Conservation (phyloP, 2,113 vertebrate genomes). For the Chloropsis hardwickii region DNA sequence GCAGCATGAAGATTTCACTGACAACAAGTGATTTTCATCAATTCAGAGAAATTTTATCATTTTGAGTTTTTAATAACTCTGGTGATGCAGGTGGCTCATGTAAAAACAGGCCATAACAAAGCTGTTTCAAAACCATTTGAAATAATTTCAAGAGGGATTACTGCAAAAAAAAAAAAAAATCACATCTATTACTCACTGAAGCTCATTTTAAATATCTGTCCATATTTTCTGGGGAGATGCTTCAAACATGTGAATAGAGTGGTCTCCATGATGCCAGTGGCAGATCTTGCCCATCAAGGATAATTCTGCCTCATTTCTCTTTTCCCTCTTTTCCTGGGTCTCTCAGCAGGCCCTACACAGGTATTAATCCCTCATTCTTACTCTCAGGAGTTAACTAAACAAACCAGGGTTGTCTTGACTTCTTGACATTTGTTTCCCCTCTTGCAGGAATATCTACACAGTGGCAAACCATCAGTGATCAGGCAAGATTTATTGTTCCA, state of each 20-base stretch:
- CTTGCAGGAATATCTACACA: neutral
- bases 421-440: neutral
- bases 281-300: neutral
- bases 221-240: neutral
- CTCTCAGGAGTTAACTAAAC: neutral
- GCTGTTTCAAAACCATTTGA: neutral
- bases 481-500: slow-evolving; percentile 26
- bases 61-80: neutral
- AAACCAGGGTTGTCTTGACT: neutral
- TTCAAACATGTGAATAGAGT: neutral
- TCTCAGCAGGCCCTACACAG: neutral
- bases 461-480: neutral
- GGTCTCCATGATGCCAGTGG: neutral
- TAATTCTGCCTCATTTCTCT: neutral
- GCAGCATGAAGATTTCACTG: neutral
- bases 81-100: neutral
- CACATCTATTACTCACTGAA: neutral
- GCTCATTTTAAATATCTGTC: neutral
- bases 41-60: neutral
- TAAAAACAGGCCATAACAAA: neutral
- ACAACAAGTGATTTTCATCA: neutral
- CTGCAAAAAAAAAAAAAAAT: neutral
- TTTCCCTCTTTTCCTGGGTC: neutral
- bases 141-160: neutral
- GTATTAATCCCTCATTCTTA: neutral